Percentiles rank a stretch among this genome's conserved stretches.
Evolutionary conservation across 2,888 invertebrate species (phyloP).

Genomic region (Unio delphinus): DNA sequence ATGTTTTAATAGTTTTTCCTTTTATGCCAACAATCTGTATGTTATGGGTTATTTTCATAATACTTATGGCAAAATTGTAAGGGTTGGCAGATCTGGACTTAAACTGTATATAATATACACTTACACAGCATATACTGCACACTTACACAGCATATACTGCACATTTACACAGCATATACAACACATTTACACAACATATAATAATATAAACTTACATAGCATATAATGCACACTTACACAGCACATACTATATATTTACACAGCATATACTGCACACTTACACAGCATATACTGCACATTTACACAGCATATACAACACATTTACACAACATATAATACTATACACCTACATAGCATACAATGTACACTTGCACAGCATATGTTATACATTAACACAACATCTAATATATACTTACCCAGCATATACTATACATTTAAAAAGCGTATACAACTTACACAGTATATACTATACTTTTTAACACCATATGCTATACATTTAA

Average conservation of each 20-base stretch:
- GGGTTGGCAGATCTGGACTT: no score
- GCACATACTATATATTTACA: constrained; percentile 50
- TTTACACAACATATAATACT: no score
- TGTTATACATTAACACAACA: constrained; percentile 74
- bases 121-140: constrained; percentile 72
- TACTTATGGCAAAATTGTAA: no score
- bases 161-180: no score
- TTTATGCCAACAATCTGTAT: no score
- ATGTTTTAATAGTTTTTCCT: no score
- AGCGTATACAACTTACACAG: constrained; percentile 54
- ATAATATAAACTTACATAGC: constrained; percentile 69
- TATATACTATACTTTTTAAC: constrained; percentile 73
- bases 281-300: constrained; percentile 74
- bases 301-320: no score
- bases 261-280: constrained; percentile 75
- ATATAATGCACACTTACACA: constrained; percentile 73
- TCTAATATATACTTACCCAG: constrained; percentile 68
- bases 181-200: constrained; percentile 76
- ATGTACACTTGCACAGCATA: no score
- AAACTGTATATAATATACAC: constrained; percentile 69
- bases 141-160: constrained; percentile 75
- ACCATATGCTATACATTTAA: constrained; percentile 46
- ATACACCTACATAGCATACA: constrained; percentile 75
- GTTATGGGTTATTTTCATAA: no score
- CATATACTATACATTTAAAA: constrained; percentile 52